These are phyloP conservation scores for Tadarida brasiliensis DNA, from an alignment of 2,797 vertebrate genomes.

Conservation along the genomic window DNA sequence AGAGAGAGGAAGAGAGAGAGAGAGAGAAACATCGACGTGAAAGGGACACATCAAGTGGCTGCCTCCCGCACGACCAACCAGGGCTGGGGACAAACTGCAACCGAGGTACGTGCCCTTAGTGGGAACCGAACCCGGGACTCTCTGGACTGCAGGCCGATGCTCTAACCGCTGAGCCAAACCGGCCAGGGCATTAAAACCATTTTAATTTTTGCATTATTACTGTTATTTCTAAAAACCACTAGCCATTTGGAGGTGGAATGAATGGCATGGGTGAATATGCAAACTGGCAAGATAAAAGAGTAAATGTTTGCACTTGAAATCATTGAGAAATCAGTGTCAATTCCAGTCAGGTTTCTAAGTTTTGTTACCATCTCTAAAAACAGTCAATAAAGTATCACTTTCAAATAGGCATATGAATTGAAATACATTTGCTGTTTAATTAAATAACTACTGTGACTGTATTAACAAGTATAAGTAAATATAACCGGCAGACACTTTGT, in stretches of 20 bases:
- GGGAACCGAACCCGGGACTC: no score
- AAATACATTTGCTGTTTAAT: not conserved
- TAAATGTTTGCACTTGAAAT: slow-evolving; percentile 24
- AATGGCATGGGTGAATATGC: not conserved
- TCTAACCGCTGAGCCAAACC: no score
- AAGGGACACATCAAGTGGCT: no score
- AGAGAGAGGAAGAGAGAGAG: no score
- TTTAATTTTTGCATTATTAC: not conserved
- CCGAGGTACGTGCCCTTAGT: no score
- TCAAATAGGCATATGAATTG: not conserved
- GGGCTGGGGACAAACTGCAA: no score
- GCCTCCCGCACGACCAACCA: no score
- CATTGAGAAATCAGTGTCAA: not conserved
- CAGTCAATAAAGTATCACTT: not conserved
- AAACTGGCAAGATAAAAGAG: not conserved
- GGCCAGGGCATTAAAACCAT: no score
- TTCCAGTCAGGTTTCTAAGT: not conserved
- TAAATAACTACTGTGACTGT: not conserved
- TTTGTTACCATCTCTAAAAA: not conserved
- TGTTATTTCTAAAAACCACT: not conserved
- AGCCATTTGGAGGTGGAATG: not conserved
- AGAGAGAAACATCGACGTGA: no score
- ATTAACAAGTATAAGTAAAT: not conserved
- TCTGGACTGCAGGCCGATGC: no score
- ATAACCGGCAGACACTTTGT: not conserved